These are phyloP conservation scores for Poeciliopsis retropinna DNA, from an alignment of 2,113 vertebrate species.

Conservation along the genomic window DNA sequence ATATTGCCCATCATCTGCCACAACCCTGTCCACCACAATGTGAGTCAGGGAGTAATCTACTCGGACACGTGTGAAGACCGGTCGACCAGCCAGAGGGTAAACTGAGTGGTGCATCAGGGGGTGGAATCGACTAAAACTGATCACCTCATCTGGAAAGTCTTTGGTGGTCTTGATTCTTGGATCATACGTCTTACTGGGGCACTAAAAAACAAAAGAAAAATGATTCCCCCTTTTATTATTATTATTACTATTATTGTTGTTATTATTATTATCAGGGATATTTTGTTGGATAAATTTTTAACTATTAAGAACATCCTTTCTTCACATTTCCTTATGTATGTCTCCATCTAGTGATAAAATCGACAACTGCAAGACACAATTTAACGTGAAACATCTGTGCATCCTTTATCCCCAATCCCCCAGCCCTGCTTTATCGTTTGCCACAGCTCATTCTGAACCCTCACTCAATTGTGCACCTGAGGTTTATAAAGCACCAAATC, in stretches of 20 bases:
- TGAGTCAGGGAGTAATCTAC: constrained; percentile 92
- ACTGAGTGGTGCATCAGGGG: constrained; percentile 89
- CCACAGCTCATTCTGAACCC: constrained; percentile 1
- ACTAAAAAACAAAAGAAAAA: constrained; percentile 74
- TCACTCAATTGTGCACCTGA: constrained; percentile 24
- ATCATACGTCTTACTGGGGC: constrained; percentile 96
- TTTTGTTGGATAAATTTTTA: not conserved
- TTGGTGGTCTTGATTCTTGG: constrained; percentile 92
- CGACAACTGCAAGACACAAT: constrained; percentile 7
- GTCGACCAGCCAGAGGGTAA: constrained; percentile 83
- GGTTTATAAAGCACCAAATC: not conserved
- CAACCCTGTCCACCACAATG: constrained; percentile 92
- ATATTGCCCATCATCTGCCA: constrained; percentile 94
- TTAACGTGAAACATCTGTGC: constrained; percentile 47
- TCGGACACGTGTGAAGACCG: constrained; percentile 88
- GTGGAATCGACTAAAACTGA: constrained; percentile 92
- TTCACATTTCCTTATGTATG: constrained; percentile 26
- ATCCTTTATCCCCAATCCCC: not conserved
- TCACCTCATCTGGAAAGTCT: constrained; percentile 94
- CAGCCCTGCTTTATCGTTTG: not conserved
- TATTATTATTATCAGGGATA: not conserved
- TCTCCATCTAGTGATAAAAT: constrained; percentile 70
- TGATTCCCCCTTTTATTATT: not conserved
- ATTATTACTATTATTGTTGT: too few relatives aligned
- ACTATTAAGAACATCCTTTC: not conserved